These are phyloP conservation scores for Maconellicoccus hirsutus DNA, from an alignment of 1,140 invertebrate species.

Conservation along the genomic window DNA sequence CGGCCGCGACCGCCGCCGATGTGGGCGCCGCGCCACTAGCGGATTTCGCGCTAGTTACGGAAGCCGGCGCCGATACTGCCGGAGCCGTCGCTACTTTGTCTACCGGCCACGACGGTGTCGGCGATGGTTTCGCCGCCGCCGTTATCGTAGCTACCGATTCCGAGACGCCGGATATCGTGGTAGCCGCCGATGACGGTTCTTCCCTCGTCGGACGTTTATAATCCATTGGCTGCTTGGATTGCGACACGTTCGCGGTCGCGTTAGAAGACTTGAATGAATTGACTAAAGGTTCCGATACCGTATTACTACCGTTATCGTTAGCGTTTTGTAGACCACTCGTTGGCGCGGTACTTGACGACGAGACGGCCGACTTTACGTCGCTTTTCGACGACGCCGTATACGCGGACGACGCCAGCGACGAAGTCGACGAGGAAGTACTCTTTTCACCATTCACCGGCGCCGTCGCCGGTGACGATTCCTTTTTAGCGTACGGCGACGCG, in stretches of 20 bases:
- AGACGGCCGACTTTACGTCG: background rate
- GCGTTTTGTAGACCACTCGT: background rate
- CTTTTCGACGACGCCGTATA: background rate
- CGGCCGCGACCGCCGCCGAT: background rate
- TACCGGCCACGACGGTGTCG: background rate
- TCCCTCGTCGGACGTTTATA: conserved; percentile 12
- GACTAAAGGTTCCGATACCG: background rate
- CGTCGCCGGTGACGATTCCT: background rate
- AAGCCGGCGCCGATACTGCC: background rate
- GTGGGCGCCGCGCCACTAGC: background rate
- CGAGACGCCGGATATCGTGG: background rate
- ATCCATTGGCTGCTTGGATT: background rate
- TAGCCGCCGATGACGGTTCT: background rate
- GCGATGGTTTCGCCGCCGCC: background rate
- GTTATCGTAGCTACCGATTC: background rate
- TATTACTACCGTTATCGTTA: conserved; percentile 1
- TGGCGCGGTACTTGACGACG: background rate
- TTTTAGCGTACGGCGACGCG: background rate
- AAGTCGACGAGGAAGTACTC: background rate
- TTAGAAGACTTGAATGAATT: background rate
- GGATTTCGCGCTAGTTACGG: background rate
- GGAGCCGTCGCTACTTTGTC: background rate
- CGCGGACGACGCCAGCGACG: background rate
- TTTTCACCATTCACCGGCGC: background rate
- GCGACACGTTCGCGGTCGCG: background rate